Evolutionary conservation across 2,797 vertebrate genomes (phyloP), one percentile per base, ranked within the genome.

Genomic region (Mus caroli): DNA sequence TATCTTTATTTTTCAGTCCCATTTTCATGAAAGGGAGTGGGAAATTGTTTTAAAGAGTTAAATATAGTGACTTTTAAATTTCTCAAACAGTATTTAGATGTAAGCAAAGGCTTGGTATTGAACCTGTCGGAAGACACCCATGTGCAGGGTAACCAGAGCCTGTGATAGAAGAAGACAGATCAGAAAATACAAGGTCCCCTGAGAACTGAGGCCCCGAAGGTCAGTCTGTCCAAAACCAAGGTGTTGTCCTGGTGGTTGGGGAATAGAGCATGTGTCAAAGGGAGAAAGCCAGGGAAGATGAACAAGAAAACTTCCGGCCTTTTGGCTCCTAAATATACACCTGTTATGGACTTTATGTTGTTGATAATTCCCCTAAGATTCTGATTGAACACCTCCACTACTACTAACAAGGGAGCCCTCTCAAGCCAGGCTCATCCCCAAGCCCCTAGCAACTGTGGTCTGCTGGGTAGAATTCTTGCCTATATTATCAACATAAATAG

Each of bases 21-120:
- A 7, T 56, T 78, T 94, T 92, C 86, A 62, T 79, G n/a, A 92
- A 90, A 93, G 12, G 9, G 13, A 78, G 56, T 15, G 46, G 87
- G 17, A 71, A 90, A 71, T 79, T 9, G 34, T 69, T 69, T 24
- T 52, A 46, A 91, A 87, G 60, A 58, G 20, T 52, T 84, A 88
- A 79, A 83, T 76, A 7, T n/a, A 24, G 28, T 80, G 17, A 24
- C 52, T 56, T 86, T 94, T n/a, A 82, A 64, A 82, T 69, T 76
- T 91, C 46, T 31, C 31, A 9, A 24, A 24, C 60, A 56, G 40
- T 37, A 34, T 89, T 78, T 87, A 79, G 75, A 76, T 50, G 73
- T 75, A 62, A 79, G 22, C 56, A 71, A 78, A 95, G 75, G 26
- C 28, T 28, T 60, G 56, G 64, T 28, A 26, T 15, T 69, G 37